Evolutionary conservation across 2,113 vertebrate species (phyloP), one percentile per base, ranked within the genome.

Genomic region (Campylomormyrus tamandua): DNA sequence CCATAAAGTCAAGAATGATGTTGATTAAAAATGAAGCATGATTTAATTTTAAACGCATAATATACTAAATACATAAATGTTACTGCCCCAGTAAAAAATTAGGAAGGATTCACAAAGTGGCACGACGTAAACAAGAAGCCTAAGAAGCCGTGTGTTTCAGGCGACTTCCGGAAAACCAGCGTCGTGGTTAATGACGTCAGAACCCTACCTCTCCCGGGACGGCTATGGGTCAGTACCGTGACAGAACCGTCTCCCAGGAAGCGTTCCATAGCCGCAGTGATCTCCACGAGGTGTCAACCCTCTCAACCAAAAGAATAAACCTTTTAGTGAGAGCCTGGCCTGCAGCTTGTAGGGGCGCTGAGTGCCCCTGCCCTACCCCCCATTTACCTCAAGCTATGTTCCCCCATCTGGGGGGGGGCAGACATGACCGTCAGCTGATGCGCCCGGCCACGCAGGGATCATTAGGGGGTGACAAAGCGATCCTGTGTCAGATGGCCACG

Each of bases 401-500:
- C 49, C 4, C 49, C 24, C 27, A 52, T 31, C 11, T 24, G 1
- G 10, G 48, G 48, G 13, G 13, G 46, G 17, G 58, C 31, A 87
- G 11, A 53, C 49, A 19, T 87, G 50, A 87, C 48, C 6, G 31
- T 52, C 48, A 87, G 48, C 85, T 87, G 85, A 87, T 87, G 85
- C 1, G 11, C 50, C 1, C 11, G 0, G n/a, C 10, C n/a, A 21
- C 5, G 27, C 49, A 56, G 50, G 50, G 85, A 53, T n/a, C 85
- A 35, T 87, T 53, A 56, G 85, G 5, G n/a, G 85, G n/a, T 87
- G 85, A 87, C 85, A 87, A 87, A 87, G 50, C 5, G 4, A 42
- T 87, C 13, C 50, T 21, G 19, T 56, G 85, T 87, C 49, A 87
- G 85, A 87, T 19, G 27, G 17, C 50, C 85, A 52, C n/a, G 27